Evolutionary conservation across 2,797 vertebrate genomes (phyloP).

Genomic region (Onychomys leucogaster): DNA sequence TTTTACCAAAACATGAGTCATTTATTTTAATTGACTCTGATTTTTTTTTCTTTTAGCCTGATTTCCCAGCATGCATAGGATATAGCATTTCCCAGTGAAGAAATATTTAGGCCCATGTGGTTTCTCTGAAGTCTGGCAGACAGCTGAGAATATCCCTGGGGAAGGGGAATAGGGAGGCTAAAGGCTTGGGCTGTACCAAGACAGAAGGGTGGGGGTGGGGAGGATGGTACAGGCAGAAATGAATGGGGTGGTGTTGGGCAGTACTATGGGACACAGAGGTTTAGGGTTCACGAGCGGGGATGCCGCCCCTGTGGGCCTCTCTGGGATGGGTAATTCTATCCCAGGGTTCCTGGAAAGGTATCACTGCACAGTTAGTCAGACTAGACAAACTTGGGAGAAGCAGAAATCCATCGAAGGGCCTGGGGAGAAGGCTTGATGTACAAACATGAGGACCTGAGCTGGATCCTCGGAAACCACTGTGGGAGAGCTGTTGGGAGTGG

Average conservation of each 20-base stretch:
- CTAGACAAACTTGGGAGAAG: background rate
- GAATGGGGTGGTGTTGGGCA: background rate
- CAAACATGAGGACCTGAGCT: background rate
- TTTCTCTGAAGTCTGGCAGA: background rate
- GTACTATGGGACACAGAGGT: background rate
- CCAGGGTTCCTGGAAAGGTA: rapidly evolving
- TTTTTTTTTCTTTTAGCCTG: background rate
- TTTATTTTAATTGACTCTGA: background rate
- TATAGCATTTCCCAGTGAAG: constrained; percentile 1
- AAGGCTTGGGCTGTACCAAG: background rate
- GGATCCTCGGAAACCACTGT: background rate
- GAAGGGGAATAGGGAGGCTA: background rate
- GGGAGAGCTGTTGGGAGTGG: background rate
- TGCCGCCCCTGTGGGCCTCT: background rate
- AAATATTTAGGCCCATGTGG: constrained; percentile 27
- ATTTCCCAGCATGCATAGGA: background rate
- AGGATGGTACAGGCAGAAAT: background rate
- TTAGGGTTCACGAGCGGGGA: background rate
- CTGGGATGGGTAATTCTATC: background rate
- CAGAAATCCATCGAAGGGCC: background rate
- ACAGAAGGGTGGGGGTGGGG: background rate
- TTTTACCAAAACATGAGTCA: constrained; percentile 32
- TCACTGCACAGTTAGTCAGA: background rate
- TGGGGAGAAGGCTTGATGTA: background rate
- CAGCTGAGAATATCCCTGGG: background rate